phyloP scores from a whole-genome alignment of 1,140 invertebrate species.

The Orchestia grillus region DNA sequence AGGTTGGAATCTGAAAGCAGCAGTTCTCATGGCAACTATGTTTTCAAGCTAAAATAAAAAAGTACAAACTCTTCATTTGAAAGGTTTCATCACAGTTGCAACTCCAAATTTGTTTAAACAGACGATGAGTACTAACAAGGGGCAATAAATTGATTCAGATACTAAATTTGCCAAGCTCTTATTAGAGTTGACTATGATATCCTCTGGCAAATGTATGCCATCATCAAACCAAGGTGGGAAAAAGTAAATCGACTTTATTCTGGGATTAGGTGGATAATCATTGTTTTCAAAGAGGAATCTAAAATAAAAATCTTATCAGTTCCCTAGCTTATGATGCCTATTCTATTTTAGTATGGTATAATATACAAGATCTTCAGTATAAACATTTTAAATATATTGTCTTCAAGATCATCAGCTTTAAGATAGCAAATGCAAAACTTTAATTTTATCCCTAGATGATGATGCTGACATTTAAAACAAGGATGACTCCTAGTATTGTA shows the following conservation, averaged over 20 bases:
- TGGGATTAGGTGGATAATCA: not conserved
- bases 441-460: not conserved
- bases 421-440: not conserved
- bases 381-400: not conserved
- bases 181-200: not conserved
- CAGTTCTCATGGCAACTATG: not conserved
- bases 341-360: not conserved
- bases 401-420: not conserved
- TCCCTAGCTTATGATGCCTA: not conserved
- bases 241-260: not conserved
- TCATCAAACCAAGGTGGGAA: not conserved
- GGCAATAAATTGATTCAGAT: not conserved
- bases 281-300: not conserved
- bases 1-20: not conserved
- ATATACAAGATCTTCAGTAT: not conserved
- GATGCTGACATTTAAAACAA: not conserved
- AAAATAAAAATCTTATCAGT: not conserved
- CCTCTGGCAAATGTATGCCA: not conserved
- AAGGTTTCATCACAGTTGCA: not conserved
- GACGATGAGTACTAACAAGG: not conserved
- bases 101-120: not conserved
- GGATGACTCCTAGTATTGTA: not conserved
- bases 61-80: not conserved
- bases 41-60: not conserved
- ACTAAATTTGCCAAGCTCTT: not conserved